Conservation (phyloP, 1,140 invertebrate genomes). For the Aphelenchoides besseyi region DNA sequence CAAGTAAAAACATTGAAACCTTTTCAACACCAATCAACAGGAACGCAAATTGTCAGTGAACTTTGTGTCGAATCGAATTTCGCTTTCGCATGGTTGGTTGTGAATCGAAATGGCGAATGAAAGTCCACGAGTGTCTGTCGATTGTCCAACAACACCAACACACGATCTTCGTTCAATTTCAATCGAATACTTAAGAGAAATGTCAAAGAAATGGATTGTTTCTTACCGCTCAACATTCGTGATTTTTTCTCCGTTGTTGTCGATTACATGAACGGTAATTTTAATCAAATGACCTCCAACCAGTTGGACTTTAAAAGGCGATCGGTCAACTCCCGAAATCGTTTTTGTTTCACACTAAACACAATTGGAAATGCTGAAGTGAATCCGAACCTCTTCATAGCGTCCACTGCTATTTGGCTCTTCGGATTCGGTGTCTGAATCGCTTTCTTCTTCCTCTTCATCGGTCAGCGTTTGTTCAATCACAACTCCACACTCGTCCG, state of each 20-base stretch:
- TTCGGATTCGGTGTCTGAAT: neutral
- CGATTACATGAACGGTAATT: neutral
- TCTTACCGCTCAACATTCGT: neutral
- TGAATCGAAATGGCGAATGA: slow-evolving; percentile 1
- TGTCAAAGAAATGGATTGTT: neutral
- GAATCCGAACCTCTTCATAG: neutral
- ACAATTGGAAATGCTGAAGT: neutral
- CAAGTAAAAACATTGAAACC: no score
- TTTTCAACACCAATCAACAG: neutral
- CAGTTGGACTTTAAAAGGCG: neutral
- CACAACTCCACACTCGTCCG: neutral
- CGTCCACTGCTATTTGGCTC: neutral
- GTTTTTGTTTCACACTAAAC: neutral
- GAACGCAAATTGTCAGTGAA: neutral
- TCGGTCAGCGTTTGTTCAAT: neutral
- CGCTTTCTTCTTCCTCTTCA: neutral
- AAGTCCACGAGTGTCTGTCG: slow-evolving; percentile 5
- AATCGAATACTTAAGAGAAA: neutral
- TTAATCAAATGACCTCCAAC: neutral
- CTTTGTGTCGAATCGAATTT: neutral
- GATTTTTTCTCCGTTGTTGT: neutral
- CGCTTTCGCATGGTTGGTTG: neutral
- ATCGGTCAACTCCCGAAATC: neutral
- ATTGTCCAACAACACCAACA: slow-evolving; percentile 18
- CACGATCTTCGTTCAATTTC: slow-evolving; percentile 20